Base-by-base conservation (phyloP, 2,888 invertebrate genomes). In the Geotrupes spiniger region DNA sequence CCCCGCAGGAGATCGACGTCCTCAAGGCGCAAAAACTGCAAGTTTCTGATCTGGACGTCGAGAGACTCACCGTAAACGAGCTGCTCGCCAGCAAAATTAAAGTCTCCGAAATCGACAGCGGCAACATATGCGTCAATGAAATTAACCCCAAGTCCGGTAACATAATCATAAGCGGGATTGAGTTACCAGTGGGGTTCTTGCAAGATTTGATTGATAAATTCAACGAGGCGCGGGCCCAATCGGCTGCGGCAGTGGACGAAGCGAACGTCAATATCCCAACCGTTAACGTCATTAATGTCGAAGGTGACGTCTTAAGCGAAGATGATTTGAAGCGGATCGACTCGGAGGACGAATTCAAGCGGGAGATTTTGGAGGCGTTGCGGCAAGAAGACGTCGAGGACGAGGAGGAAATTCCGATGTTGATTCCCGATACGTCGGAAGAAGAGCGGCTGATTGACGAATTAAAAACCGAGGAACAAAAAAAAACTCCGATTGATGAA, bases 91-190 rank as follows among this genome's bases (percentile, higher is more conserved):
- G 83, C 45, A 88, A 86, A 68, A 87, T 91, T 52, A 76, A 85
- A 40, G 89, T 90, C 0, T 89, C 89, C 0, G 89, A 90, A 68
- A 82, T 91, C 51, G 89, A 90, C 63, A 86, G 89, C 4, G 78
- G 82, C 59, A 82, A 84, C 26, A 77, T 91, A 54, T 83, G 81
- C 53, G 82, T 88, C 0, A 79, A 84, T 40, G 89, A 90, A 63
- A 74, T 89, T 51, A 82, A 81, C 59, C 84, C 87, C 4, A 83
- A 82, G 64, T 80, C 82, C 0, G 85, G 85, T 0, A 81, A 83
- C 57, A 75, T 87, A 52, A 79, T 81, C 42, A 78, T 85, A 1
- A 81, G 80, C 59, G 85, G 84, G 46, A 78, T 87, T 39, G 84
- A 84, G 64, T 76, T 86, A 57, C 84, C 84, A 1, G 80, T 83